These are phyloP conservation scores for Lepus europaeus DNA, from an alignment of 2,113 vertebrate species.

Conservation along the genomic window DNA sequence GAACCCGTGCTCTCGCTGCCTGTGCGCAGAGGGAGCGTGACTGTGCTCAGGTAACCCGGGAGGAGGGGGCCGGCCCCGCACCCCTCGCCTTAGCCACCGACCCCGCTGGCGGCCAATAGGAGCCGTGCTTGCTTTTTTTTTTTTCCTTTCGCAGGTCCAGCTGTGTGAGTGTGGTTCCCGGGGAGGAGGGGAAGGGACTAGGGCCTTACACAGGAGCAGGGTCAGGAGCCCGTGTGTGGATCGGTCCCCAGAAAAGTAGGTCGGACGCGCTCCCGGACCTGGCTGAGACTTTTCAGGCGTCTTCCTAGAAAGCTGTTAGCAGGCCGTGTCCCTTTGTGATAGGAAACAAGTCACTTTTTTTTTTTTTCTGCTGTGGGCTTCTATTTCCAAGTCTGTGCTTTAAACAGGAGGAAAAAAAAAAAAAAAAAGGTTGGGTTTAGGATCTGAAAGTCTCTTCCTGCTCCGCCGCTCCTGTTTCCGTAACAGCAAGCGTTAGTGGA, in stretches of 20 bases:
- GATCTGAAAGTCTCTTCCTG: neutral
- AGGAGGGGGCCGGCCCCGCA: constrained; percentile 23
- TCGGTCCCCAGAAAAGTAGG: neutral
- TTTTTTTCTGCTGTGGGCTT: neutral
- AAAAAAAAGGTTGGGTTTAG: neutral
- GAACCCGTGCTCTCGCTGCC: constrained; percentile 97
- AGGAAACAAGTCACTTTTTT: constrained; percentile 27
- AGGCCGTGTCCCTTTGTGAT: neutral
- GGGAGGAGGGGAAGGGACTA: too few relatives aligned
- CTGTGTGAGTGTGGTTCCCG: too few relatives aligned
- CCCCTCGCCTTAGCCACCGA: neutral
- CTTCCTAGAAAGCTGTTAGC: constrained; percentile 23
- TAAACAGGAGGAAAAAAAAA: too few relatives aligned
- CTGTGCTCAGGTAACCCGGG: constrained; percentile 94
- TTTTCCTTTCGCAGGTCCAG: neutral
- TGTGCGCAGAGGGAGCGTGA: constrained; percentile 96
- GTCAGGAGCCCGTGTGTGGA: neutral
- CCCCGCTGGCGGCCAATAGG: neutral
- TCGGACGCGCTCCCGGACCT: neutral
- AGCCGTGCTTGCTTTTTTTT: neutral
- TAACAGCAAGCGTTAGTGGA: neutral
- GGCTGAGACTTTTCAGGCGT: neutral
- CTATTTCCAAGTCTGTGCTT: neutral
- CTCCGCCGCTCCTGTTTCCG: neutral
- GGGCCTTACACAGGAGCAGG: too few relatives aligned